A percentile compares a stretch with the other conserved stretches of the same genome.
Evolutionary conservation across 2,113 vertebrate genomes (phyloP).

Genomic region (Etheostoma spectabile): DNA sequence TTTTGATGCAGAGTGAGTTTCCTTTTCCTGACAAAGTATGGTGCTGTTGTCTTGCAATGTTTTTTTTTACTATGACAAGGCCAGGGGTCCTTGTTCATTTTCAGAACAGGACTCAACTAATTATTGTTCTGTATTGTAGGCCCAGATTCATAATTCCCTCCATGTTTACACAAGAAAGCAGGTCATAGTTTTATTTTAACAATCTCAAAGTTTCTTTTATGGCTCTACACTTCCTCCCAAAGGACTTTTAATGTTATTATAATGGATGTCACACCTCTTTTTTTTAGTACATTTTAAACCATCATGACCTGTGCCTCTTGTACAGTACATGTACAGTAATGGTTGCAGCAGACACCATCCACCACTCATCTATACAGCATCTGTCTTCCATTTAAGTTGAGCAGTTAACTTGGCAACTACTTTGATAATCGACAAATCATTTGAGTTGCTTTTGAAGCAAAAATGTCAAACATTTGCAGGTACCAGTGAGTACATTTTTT

Average conservation of each 20-base stretch:
- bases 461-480: not conserved
- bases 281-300: not conserved
- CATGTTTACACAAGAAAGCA: slow-evolving; percentile 14
- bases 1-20: slow-evolving; percentile 25
- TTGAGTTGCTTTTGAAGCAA: not conserved
- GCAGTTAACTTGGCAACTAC: not conserved
- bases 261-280: slow-evolving; percentile 3
- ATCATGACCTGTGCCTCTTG: not conserved
- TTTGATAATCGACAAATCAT: not conserved
- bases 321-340: not conserved
- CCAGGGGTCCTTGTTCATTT: slow-evolving; percentile 1
- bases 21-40: slow-evolving; percentile 53
- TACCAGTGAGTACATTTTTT: not conserved
- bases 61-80: not conserved
- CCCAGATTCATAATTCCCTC: slow-evolving; percentile 9
- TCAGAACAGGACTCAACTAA: slow-evolving; percentile 10
- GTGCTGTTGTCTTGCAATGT: slow-evolving; percentile 46
- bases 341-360: not conserved
- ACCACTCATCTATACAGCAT: not conserved
- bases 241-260: not conserved
- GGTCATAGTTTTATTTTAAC: slow-evolving; percentile 14
- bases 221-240: not conserved
- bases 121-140: not conserved
- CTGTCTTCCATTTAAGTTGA: not conserved
- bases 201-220: not conserved